Percentiles rank a stretch among this genome's conserved stretches.
Evolutionary conservation across 2,113 vertebrate genomes (phyloP).

Genomic region (Osmerus eperlanus): DNA sequence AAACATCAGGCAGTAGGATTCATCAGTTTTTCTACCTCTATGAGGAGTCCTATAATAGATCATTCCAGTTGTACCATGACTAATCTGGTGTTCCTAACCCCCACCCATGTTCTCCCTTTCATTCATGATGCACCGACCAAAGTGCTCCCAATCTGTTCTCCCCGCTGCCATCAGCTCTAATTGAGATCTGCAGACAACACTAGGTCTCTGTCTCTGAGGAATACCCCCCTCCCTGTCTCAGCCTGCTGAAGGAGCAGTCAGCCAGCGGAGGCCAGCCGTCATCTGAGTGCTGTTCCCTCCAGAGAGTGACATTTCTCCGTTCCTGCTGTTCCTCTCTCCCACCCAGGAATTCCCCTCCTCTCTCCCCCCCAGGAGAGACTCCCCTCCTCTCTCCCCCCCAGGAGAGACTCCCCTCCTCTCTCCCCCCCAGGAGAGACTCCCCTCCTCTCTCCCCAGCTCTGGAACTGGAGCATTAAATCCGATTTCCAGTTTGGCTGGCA

Average conservation of each 20-base stretch:
- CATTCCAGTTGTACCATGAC: neutral
- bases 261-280: slow-evolving; percentile 38
- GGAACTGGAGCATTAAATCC: slow-evolving; percentile 33
- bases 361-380: no score
- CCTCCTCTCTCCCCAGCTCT: neutral
- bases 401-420: no score
- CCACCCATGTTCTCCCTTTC: no score
- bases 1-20: neutral
- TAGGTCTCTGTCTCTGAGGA: neutral
- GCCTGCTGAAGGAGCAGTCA: slow-evolving; percentile 1
- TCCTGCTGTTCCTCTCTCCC: slow-evolving; percentile 1
- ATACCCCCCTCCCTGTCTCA: no score
- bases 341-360: neutral
- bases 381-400: neutral
- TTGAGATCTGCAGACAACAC: slow-evolving; percentile 15
- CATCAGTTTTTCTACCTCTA: neutral
- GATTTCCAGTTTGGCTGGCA: slow-evolving; percentile 12
- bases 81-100: no score
- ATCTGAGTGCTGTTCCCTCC: neutral
- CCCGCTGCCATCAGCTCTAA: no score
- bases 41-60: neutral
- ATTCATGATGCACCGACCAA: no score
- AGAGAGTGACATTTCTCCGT: slow-evolving; percentile 16
- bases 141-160: no score
- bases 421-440: neutral